Conservation (phyloP, 2,113 vertebrate genomes). For the Vulpes vulpes region DNA sequence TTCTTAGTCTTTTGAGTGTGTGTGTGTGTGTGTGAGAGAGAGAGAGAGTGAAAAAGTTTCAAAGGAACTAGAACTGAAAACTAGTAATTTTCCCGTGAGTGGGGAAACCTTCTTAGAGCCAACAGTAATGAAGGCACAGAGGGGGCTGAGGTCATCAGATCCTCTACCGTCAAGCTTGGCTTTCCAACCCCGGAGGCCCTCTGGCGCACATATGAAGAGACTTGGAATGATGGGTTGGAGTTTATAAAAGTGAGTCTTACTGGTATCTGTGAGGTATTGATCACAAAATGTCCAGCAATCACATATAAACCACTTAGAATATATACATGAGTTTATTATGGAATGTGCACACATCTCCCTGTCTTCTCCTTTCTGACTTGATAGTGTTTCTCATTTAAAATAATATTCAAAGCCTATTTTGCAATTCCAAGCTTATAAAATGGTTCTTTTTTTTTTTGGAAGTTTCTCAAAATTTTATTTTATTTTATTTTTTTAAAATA, state of each 20-base stretch:
- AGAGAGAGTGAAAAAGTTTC: not conserved
- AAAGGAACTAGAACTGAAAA: not conserved
- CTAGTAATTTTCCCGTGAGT: not conserved
- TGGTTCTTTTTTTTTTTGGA: not conserved
- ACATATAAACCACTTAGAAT: not conserved
- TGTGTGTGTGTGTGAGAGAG: not conserved
- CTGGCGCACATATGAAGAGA: not conserved
- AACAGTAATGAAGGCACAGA: not conserved
- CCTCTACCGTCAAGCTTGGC: not conserved
- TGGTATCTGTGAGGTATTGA: not conserved
- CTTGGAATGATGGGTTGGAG: not conserved
- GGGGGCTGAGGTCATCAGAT: accelerated
- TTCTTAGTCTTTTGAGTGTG: not conserved
- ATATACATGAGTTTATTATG: not conserved
- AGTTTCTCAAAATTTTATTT: no score
- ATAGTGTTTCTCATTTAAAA: not conserved
- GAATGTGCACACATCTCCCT: not conserved
- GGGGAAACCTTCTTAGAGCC: not conserved
- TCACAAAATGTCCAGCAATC: not conserved
- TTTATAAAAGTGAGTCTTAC: not conserved
- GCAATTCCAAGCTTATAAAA: constrained; percentile 2
- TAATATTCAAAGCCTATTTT: constrained; percentile 5
- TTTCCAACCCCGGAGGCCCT: not conserved
- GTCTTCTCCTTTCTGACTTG: not conserved
- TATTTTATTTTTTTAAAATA: no score